Percentiles rank a stretch among this genome's conserved stretches.
These are phyloP conservation scores for Archocentrus centrarchus DNA, from an alignment of 2,113 vertebrate genomes.

Conservation along the genomic window DNA sequence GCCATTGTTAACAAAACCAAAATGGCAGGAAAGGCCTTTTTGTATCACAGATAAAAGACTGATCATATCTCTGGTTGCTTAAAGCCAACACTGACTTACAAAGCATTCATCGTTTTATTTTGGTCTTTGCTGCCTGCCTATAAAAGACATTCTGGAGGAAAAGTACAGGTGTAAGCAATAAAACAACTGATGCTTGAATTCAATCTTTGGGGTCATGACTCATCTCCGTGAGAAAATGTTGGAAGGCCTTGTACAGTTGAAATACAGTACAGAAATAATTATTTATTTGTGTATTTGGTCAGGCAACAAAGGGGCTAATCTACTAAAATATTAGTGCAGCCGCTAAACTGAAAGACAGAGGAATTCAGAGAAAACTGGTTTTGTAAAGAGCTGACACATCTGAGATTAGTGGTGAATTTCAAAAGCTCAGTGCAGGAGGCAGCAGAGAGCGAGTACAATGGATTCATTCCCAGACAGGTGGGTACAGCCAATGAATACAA, in stretches of 20 bases:
- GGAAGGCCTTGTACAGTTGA: accelerated
- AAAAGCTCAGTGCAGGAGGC: neutral
- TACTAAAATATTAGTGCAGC: neutral
- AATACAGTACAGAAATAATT: accelerated
- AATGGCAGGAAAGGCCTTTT: neutral
- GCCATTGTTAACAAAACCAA: neutral
- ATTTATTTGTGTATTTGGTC: neutral
- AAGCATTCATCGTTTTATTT: neutral
- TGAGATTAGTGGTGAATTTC: neutral
- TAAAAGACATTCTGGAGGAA: neutral
- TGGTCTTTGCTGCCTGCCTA: neutral
- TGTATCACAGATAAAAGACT: accelerated
- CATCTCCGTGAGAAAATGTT: neutral
- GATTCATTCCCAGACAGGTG: conserved; percentile 4
- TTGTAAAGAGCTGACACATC: neutral
- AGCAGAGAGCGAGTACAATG: neutral
- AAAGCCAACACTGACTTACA: neutral
- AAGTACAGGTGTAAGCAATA: neutral
- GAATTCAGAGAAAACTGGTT: neutral
- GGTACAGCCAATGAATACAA: conserved; percentile 29
- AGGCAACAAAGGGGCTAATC: accelerated
- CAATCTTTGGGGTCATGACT: neutral
- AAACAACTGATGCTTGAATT: neutral
- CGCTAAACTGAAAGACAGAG: neutral
- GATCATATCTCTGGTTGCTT: neutral